Base-by-base conservation (phyloP, 2,797 vertebrate genomes). In the Cynopterus sphinx region DNA sequence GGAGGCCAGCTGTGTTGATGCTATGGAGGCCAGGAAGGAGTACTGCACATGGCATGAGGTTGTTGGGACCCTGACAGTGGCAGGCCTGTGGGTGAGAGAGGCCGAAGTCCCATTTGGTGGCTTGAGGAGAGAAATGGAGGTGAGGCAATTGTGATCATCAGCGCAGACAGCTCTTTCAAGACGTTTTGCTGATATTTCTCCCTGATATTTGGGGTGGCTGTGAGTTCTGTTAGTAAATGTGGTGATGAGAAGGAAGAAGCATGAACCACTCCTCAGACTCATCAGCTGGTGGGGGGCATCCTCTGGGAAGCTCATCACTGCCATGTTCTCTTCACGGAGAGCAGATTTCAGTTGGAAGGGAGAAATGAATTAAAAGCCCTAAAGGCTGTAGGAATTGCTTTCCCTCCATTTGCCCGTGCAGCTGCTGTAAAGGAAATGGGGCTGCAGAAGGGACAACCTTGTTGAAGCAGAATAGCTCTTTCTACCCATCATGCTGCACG, bases 21-120 rank as follows among this genome's bases (percentile, higher is more conserved):
- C 11, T 57, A 4, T 0, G 5, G 22, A 55, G 59, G 6, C 21
- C 7, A 2, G 12, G 26, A 31, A 26, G 39, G 70, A 17, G 39
- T 9, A 24, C 3, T 26, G 43, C 3, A 0, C 0, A 0, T 24
- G 10, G 28, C 31, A 2, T 39, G 51, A 63, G 17, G 17, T 24
- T 5, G 31, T 9, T 36, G 41, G 73, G 43, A 33, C 9, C 9
- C 33, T 6, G 31, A 6, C 8, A 6, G 31, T 41, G n/a, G 4
- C 51, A 24, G 15, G 2, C 12, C 71, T 9, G 39, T 31, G 19
- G 17, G 5, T 9, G n/a, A 78, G 31, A 41, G 6, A 33, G 22
- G 17, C 17, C 4, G 41, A 86, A 17, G 65, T 33, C 33, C 86
- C 57, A 41, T 33, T 36, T 7, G 24, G 81, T 39, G 53, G 57